These are phyloP conservation scores for Vultur gryphus DNA, from an alignment of 2,797 vertebrate genomes.

Conservation along the genomic window DNA sequence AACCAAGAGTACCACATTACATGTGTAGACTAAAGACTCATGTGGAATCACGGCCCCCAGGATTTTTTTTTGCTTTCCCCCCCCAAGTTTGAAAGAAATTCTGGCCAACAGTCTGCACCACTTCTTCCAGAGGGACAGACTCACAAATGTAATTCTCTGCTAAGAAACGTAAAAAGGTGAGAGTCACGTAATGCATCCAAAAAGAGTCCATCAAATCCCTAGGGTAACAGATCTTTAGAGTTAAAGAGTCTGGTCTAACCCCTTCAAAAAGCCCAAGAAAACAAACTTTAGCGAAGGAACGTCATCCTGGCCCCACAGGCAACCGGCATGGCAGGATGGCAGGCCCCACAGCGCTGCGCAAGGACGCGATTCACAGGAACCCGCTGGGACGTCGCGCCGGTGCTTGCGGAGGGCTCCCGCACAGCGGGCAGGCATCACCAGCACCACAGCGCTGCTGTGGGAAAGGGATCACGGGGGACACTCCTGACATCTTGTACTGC, in stretches of 20 bases:
- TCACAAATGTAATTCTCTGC: neutral
- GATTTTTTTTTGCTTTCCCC: neutral
- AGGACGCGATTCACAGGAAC: no score
- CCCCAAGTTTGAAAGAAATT: neutral
- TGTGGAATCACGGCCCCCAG: neutral
- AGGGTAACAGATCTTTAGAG: neutral
- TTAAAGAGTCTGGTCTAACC: neutral
- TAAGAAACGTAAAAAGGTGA: neutral
- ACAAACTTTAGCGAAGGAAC: neutral
- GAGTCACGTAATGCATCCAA: neutral
- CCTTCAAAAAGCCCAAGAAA: neutral
- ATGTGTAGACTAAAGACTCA: neutral
- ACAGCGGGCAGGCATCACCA: neutral
- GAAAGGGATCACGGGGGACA: neutral
- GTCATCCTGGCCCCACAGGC: no score
- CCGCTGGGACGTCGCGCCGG: fast-evolving
- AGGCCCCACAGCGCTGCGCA: neutral
- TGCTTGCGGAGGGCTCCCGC: fast-evolving
- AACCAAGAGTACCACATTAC: neutral
- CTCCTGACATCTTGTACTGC: neutral
- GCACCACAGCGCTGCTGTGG: no score
- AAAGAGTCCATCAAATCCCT: neutral
- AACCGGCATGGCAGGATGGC: fast-evolving
- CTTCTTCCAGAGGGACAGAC: neutral
- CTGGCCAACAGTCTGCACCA: neutral